Evolutionary conservation across 2,797 vertebrate genomes (phyloP).

Genomic region (Chaunax sp.): DNA sequence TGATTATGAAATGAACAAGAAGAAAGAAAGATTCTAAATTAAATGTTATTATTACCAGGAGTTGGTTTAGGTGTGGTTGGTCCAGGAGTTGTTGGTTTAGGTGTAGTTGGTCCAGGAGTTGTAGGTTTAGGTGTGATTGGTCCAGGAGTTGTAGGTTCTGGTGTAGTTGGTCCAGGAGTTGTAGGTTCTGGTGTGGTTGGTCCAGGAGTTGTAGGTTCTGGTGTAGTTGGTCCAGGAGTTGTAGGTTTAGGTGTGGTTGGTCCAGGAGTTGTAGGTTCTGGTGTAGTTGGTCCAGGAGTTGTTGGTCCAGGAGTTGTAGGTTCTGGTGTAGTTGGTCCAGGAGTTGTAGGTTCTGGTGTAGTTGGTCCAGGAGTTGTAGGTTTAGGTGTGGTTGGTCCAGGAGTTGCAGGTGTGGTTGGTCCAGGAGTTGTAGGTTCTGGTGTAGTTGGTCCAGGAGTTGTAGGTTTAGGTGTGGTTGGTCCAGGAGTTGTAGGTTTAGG

Average conservation of each 20-base stretch:
- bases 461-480: too few relatives aligned
- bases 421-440: too few relatives aligned
- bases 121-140: slow-evolving; percentile 26
- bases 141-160: slow-evolving; percentile 11
- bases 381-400: too few relatives aligned
- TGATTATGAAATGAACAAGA: neutral
- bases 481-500: too few relatives aligned
- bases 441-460: too few relatives aligned
- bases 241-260: slow-evolving; percentile 10
- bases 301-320: slow-evolving; percentile 13
- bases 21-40: neutral
- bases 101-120: neutral
- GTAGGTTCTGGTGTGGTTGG: neutral
- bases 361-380: too few relatives aligned
- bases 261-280: slow-evolving; percentile 3
- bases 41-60: too few relatives aligned
- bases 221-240: slow-evolving; percentile 9
- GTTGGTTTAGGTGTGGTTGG: slow-evolving; percentile 18
- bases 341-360: too few relatives aligned
- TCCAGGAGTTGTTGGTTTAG: slow-evolving; percentile 11
- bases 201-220: slow-evolving; percentile 25
- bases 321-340: too few relatives aligned
- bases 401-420: too few relatives aligned
- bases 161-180: neutral
- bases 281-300: neutral